A percentile compares a stretch with the other conserved stretches of the same genome.
These are phyloP conservation scores for Cephalotes varians DNA, from an alignment of 2,888 invertebrate species.

Conservation along the genomic window DNA sequence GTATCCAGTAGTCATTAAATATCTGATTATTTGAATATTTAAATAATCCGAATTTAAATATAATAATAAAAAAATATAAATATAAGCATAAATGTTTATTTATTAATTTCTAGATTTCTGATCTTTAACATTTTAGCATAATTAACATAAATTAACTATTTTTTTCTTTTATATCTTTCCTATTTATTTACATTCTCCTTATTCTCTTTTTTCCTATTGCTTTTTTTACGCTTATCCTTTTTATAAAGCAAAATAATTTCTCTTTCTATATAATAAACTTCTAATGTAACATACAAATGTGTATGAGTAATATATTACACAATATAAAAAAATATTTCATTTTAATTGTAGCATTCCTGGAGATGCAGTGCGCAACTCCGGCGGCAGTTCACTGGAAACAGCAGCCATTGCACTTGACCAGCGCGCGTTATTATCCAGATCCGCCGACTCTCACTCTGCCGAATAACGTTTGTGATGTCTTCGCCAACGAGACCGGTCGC, in stretches of 20 bases:
- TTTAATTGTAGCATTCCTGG: slow-evolving; percentile 49
- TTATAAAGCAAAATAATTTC: neutral
- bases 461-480: slow-evolving; percentile 88
- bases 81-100: neutral
- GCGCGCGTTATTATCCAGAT: slow-evolving; percentile 87
- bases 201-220: neutral
- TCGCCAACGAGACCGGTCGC: slow-evolving; percentile 88
- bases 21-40: neutral
- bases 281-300: neutral
- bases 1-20: neutral
- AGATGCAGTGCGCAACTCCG: slow-evolving; percentile 60
- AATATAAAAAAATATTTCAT: neutral
- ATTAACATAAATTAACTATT: neutral
- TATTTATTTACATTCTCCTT: neutral
- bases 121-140: neutral
- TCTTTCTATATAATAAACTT: neutral
- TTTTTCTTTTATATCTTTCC: neutral
- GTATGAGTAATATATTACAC: neutral
- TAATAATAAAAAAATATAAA: neutral
- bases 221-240: neutral
- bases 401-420: slow-evolving; percentile 86
- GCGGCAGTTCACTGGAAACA: slow-evolving; percentile 40
- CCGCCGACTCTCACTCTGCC: slow-evolving; percentile 88
- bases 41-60: neutral
- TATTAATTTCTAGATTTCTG: neutral